Evolutionary conservation across 1,140 invertebrate genomes (phyloP).

Genomic region (Eciton burchellii): DNA sequence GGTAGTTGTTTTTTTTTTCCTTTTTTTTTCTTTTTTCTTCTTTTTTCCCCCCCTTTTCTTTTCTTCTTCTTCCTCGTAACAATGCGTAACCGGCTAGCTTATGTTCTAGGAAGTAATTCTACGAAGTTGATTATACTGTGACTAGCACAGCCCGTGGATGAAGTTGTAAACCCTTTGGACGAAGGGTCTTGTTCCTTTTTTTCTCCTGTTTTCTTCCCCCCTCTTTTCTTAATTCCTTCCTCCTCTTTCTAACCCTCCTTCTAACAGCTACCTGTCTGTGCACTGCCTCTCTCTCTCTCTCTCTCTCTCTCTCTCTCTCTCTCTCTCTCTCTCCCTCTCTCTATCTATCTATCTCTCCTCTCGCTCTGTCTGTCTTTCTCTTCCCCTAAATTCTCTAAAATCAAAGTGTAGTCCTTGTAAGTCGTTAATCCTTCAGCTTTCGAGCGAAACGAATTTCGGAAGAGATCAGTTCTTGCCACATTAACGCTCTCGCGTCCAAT

Average conservation of each 20-base stretch:
- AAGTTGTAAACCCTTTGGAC: conserved; percentile 70
- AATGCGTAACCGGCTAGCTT: conserved; percentile 73
- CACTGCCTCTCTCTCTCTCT: conserved; percentile 3
- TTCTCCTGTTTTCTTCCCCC: conserved; percentile 35
- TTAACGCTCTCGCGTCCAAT: conserved; percentile 26
- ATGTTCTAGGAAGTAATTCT: conserved; percentile 75
- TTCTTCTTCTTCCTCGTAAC: too few species aligned
- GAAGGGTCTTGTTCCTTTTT: conserved; percentile 48
- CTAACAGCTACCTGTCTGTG: conserved; percentile 56
- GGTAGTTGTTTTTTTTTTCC: conserved; percentile 77
- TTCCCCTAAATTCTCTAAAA: conserved; percentile 16
- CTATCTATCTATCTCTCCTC: neutral
- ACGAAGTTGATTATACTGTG: conserved; percentile 81
- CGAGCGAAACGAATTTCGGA: conserved; percentile 51
- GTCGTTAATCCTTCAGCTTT: conserved; percentile 2
- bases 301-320: conserved; percentile 41
- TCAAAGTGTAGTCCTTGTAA: conserved; percentile 20
- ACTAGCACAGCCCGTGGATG: conserved; percentile 81
- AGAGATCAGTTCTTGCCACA: conserved; percentile 49
- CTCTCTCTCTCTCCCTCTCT: conserved; percentile 7
- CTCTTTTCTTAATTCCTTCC: conserved; percentile 24
- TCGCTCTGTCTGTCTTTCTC: conserved; percentile 3
- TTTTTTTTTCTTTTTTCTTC: too few species aligned
- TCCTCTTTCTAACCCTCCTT: conserved; percentile 27
- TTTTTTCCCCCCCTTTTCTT: too few species aligned